Evolutionary conservation across 2,888 invertebrate species (phyloP).

Genomic region (Agapetus fuscipes): DNA sequence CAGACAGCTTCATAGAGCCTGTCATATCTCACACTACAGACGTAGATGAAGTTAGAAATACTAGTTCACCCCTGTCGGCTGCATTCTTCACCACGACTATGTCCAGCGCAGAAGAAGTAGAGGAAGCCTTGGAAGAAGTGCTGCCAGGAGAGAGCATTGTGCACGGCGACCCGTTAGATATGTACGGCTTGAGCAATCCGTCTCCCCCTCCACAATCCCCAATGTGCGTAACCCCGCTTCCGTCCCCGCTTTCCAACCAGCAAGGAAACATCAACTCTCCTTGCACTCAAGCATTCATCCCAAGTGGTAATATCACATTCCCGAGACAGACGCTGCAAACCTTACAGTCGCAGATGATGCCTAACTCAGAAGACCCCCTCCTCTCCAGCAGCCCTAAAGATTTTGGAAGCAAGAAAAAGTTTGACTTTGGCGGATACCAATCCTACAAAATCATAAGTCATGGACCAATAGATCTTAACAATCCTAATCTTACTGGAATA

Average conservation of each 20-base stretch:
- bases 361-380: constrained; percentile 78
- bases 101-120: constrained; percentile 80
- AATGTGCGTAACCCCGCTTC: constrained; percentile 44
- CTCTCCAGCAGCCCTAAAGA: constrained; percentile 77
- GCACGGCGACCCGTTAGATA: constrained; percentile 39
- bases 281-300: constrained; percentile 32
- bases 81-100: constrained; percentile 78
- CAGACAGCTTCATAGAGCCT: constrained; percentile 17
- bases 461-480: constrained; percentile 44
- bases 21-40: constrained; percentile 28
- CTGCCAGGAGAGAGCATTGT: constrained; percentile 65
- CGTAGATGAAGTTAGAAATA: constrained; percentile 56
- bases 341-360: constrained; percentile 74
- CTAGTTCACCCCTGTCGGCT: constrained; percentile 72
- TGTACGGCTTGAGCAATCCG: constrained; percentile 44
- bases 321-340: constrained; percentile 37
- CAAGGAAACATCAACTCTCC: constrained; percentile 27
- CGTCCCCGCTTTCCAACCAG: constrained; percentile 36
- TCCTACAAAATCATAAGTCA: constrained; percentile 46
- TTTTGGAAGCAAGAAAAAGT: constrained; percentile 49
- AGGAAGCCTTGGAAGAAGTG: constrained; percentile 77
- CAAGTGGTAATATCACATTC: constrained; percentile 33
- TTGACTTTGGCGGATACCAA: constrained; percentile 45
- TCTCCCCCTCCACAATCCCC: constrained; percentile 56
- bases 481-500: constrained; percentile 47